A percentile compares a stretch with the other conserved stretches of the same genome.
Evolutionary conservation across 92 coral and sea anemone genomes (phyloP).

Genomic region (Parazoanthus darwini): DNA sequence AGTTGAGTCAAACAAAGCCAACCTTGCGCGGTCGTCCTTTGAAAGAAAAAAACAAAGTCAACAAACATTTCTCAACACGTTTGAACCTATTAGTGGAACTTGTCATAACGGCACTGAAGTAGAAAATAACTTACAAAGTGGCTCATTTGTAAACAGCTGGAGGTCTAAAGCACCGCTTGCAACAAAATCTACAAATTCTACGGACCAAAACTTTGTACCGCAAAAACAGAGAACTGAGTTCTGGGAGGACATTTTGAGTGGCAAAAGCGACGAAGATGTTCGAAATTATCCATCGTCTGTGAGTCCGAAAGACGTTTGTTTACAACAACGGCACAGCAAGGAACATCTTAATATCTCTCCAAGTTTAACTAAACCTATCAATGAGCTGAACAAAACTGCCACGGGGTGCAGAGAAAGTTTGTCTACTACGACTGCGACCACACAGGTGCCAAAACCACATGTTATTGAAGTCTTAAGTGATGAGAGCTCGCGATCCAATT

Average conservation of each 20-base stretch:
- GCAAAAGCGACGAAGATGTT: not conserved
- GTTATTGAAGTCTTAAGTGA: slow-evolving; percentile 15
- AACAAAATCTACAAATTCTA: not conserved
- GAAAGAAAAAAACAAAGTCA: slow-evolving; percentile 40
- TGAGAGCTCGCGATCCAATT: slow-evolving; percentile 1
- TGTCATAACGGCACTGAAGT: slow-evolving; percentile 16
- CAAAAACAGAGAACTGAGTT: not conserved
- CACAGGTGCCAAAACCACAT: not conserved
- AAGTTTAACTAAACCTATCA: slow-evolving; percentile 20
- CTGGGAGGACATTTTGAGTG: not conserved
- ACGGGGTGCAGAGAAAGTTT: not conserved
- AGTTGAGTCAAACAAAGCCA: slow-evolving; percentile 68
- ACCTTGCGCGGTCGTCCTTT: slow-evolving; percentile 23
- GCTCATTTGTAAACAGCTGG: slow-evolving; percentile 27
- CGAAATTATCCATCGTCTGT: not conserved
- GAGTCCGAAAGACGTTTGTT: not conserved
- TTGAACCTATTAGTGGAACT: slow-evolving; percentile 29
- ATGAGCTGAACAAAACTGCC: not conserved
- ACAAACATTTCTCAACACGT: slow-evolving; percentile 56
- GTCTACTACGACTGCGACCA: not conserved
- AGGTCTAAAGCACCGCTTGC: not conserved
- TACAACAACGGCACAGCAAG: slow-evolving; percentile 17
- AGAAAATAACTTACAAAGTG: slow-evolving; percentile 41
- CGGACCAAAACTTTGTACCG: not conserved
- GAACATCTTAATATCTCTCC: not conserved